Conservation (phyloP, 2,888 invertebrate genomes). For the Tenthredo mesomela region DNA sequence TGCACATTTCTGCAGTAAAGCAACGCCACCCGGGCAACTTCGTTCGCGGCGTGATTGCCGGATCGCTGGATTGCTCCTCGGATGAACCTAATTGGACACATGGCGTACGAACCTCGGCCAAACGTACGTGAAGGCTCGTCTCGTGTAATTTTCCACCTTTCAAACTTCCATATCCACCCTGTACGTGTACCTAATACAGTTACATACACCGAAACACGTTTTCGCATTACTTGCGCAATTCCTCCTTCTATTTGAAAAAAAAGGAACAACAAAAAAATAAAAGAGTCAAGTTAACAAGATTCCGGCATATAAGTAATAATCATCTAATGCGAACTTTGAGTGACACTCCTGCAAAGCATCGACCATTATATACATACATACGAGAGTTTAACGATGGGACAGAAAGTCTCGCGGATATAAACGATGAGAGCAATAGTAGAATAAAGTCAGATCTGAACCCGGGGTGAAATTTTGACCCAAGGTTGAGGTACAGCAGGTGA, state of each 20-base stretch:
- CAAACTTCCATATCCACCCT: conserved; percentile 44
- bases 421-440: not conserved
- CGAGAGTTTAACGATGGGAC: not conserved
- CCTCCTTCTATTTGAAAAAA: not conserved
- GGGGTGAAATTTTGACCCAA: not conserved
- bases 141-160: conserved; percentile 54
- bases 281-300: conserved; percentile 30
- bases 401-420: not conserved
- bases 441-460: not conserved
- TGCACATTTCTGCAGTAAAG: conserved; percentile 48
- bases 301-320: not conserved
- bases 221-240: conserved; percentile 28
- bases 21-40: conserved; percentile 49
- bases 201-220: conserved; percentile 36
- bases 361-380: too few relatives aligned
- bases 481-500: conserved; percentile 9
- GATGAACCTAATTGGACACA: conserved; percentile 53
- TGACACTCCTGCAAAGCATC: not conserved
- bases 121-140: conserved; percentile 54
- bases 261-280: not conserved
- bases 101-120: conserved; percentile 51
- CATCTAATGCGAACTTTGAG: not conserved
- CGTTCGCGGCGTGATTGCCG: conserved; percentile 54
- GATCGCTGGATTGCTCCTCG: conserved; percentile 53
- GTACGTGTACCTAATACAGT: conserved; percentile 41